Conservation (phyloP, 2,888 invertebrate genomes). For the Venustoraphidia nigricollis region DNA sequence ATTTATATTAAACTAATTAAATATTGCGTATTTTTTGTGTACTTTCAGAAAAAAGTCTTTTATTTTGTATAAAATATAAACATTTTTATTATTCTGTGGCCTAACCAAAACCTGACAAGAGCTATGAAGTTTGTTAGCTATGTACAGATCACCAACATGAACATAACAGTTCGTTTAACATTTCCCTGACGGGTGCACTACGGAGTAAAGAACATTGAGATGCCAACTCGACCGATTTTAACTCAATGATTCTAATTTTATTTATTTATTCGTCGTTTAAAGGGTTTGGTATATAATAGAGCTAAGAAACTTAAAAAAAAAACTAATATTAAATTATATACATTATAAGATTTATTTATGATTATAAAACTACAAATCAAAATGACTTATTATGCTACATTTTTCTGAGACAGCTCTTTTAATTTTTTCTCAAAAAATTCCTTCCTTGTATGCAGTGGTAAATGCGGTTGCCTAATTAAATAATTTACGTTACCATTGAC, state of each 20-base stretch:
- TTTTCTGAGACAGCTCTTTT: constrained; percentile 19
- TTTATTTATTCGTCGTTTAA: neutral
- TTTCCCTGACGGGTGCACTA: neutral
- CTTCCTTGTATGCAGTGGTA: constrained; percentile 50
- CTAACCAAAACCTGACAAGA: constrained; percentile 5
- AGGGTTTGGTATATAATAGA: neutral
- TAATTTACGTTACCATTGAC: constrained; percentile 53
- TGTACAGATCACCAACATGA: neutral
- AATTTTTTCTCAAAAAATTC: constrained; percentile 42
- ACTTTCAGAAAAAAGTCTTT: too few relatives aligned
- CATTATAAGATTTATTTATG: neutral
- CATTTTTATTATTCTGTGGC: constrained; percentile 1
- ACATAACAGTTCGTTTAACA: neutral
- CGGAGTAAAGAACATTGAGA: too few relatives aligned
- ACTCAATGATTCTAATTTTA: neutral
- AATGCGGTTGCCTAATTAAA: constrained; percentile 43
- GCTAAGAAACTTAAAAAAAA: neutral
- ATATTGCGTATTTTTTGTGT: too few relatives aligned
- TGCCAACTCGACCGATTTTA: neutral
- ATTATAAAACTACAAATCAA: neutral
- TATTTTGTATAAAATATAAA: neutral
- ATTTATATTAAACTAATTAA: too few relatives aligned
- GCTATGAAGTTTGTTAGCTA: constrained; percentile 3
- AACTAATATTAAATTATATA: neutral
- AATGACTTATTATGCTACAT: neutral